Evolutionary conservation across 1,140 invertebrate genomes (phyloP), one percentile per base, ranked within the genome.

Genomic region (Eurytemora carolleeae): DNA sequence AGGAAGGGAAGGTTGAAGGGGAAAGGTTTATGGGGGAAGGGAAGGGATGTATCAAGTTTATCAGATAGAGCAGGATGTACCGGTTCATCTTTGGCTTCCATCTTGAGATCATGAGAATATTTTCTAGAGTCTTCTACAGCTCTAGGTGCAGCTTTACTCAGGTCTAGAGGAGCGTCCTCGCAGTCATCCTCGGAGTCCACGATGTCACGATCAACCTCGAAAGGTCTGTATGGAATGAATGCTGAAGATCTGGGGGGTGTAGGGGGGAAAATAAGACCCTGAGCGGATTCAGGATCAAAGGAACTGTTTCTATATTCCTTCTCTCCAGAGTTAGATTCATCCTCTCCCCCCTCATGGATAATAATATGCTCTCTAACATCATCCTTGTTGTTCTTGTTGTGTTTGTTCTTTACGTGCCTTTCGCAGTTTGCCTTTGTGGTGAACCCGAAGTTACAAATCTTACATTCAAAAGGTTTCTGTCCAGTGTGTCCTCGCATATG

Each of bases 401-500:
- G 92, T 1, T 73, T 87, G 76, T 76, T 96, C 61, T 75, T 72
- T 54, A 78, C 69, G 67, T 78, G 77, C n/a, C 77, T 68, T 86
- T 69, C 90, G 76, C 69, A 96, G 76, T 76, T 97, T 81, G 76
- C 76, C 68, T 96, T 95, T 0, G 92, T 97, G 1, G 92, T 96
- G 71, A 96, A 97, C 1, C 90, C 88, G 67, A 88, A 94, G 67
- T 89, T 87, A 71, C 93, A 97, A 1, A 94, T 78, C 0, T 82
- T 80, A 69, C 93, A 96, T 69, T 94, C 87, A 68, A 89, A 97
- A 0, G 92, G 92, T 2, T 90, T 77, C 67, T 95, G 90, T 0
- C 91, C 91, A 69, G 93, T 95, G 73, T 96, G 92, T 1, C 84
- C 86, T 65, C 90, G 77, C 79, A 96, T 83, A 70, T 96, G 85